Evolutionary conservation across 2,888 invertebrate species (phyloP).

Genomic region (Cataglyphis rosenhaueri): DNA sequence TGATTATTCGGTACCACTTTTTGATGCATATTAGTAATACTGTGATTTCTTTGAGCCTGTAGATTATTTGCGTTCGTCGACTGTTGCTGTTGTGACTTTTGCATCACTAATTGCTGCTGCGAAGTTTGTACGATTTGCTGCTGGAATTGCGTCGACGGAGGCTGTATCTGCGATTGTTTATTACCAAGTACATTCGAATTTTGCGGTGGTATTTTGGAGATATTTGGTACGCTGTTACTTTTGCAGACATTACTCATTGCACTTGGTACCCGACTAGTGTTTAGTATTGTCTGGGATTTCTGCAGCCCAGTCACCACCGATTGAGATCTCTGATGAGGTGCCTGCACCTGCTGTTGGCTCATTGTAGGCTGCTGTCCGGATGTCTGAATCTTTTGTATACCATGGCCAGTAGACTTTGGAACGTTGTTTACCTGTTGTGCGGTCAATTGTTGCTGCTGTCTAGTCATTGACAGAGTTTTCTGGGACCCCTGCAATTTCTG

Average conservation of each 20-base stretch:
- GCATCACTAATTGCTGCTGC: constrained; percentile 61
- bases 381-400: constrained; percentile 72
- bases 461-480: constrained; percentile 73
- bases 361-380: constrained; percentile 56
- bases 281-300: constrained; percentile 63
- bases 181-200: constrained; percentile 72
- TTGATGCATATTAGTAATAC: constrained; percentile 70
- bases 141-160: constrained; percentile 67
- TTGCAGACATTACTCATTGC: constrained; percentile 73
- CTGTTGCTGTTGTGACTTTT: constrained; percentile 65
- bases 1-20: constrained; percentile 75
- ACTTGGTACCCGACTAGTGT: constrained; percentile 64
- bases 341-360: constrained; percentile 57
- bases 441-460: constrained; percentile 70
- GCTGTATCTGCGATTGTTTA: constrained; percentile 68
- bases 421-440: constrained; percentile 73
- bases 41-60: constrained; percentile 73
- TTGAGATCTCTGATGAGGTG: constrained; percentile 64
- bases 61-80: constrained; percentile 53
- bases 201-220: constrained; percentile 73
- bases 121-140: constrained; percentile 68
- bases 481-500: constrained; percentile 75
- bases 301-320: constrained; percentile 51
- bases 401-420: constrained; percentile 71
- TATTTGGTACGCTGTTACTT: constrained; percentile 79